Percentiles rank a stretch among this genome's conserved stretches.
Conservation (phyloP, 2,888 invertebrate genomes). For the Argynnis bischoffii region DNA sequence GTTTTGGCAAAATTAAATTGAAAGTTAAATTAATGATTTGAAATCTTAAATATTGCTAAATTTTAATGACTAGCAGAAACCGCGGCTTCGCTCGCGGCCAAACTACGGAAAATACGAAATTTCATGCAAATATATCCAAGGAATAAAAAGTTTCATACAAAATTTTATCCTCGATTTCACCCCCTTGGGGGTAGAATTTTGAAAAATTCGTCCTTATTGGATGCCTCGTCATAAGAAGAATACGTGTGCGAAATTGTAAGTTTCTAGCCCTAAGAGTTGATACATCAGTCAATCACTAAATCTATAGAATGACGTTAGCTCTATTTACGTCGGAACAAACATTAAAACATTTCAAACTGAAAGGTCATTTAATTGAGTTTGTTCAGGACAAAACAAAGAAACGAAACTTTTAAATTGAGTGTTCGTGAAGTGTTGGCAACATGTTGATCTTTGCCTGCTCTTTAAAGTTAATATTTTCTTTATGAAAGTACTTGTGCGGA, state of each 20-base stretch:
- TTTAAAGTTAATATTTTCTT: slow-evolving; percentile 75
- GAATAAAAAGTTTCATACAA: too few relatives aligned
- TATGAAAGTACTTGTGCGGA: slow-evolving; percentile 37
- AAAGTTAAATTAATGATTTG: background rate
- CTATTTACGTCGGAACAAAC: slow-evolving; percentile 47
- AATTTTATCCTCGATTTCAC: too few relatives aligned
- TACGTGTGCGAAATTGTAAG: too few relatives aligned
- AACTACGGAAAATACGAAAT: too few relatives aligned
- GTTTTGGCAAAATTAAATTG: background rate
- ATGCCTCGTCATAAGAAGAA: too few relatives aligned
- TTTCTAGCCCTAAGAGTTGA: too few relatives aligned
- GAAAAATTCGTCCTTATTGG: too few relatives aligned
- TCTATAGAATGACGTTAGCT: background rate
- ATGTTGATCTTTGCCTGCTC: slow-evolving; percentile 77
- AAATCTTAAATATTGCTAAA: background rate
- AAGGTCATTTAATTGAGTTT: slow-evolving; percentile 81
- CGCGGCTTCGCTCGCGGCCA: too few relatives aligned
- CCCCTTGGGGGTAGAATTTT: too few relatives aligned
- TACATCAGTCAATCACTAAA: too few relatives aligned
- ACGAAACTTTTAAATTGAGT: slow-evolving; percentile 80
- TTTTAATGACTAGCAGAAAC: too few relatives aligned
- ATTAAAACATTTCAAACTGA: slow-evolving; percentile 70
- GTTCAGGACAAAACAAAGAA: slow-evolving; percentile 82
- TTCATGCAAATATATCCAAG: too few relatives aligned
- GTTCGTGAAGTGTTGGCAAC: slow-evolving; percentile 79